Percentiles rank a stretch among this genome's conserved stretches.
Conservation (phyloP, 2,888 invertebrate species). For the Eristalis intricaria region DNA sequence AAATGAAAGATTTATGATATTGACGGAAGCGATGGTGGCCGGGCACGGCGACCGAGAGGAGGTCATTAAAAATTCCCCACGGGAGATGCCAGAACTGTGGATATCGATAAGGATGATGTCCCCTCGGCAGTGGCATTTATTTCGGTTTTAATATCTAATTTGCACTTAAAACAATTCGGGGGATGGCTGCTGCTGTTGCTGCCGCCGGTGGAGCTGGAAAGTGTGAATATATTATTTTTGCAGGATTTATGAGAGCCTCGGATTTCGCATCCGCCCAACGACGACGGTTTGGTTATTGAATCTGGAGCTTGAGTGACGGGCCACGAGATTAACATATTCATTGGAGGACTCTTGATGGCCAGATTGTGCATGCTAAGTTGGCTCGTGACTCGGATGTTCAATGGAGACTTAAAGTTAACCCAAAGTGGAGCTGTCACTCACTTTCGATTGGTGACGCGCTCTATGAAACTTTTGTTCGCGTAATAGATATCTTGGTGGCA, state of each 20-base stretch:
- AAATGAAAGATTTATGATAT: constrained; percentile 46
- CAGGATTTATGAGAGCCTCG: constrained; percentile 16
- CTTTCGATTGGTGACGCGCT: neutral
- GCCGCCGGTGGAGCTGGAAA: neutral
- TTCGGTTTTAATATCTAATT: constrained; percentile 30
- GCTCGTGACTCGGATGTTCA: neutral
- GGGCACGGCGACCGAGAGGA: neutral
- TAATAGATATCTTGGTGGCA: neutral
- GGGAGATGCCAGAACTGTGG: neutral
- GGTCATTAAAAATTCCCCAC: constrained; percentile 23
- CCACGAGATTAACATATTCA: neutral
- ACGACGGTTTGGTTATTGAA: neutral
- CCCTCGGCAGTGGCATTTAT: constrained; percentile 3
- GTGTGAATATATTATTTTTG: constrained; percentile 61
- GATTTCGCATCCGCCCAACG: neutral
- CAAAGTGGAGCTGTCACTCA: neutral
- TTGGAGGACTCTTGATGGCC: neutral
- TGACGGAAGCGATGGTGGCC: neutral
- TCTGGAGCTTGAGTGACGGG: neutral
- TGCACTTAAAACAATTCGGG: constrained; percentile 31
- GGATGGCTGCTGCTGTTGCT: neutral
- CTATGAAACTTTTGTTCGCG: too few relatives aligned
- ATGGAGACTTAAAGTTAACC: neutral
- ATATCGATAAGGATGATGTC: constrained; percentile 9
- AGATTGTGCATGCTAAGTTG: neutral